Evolutionary conservation across 2,888 invertebrate genomes (phyloP), one percentile per base, ranked within the genome.

Genomic region (Nomada fabriciana): DNA sequence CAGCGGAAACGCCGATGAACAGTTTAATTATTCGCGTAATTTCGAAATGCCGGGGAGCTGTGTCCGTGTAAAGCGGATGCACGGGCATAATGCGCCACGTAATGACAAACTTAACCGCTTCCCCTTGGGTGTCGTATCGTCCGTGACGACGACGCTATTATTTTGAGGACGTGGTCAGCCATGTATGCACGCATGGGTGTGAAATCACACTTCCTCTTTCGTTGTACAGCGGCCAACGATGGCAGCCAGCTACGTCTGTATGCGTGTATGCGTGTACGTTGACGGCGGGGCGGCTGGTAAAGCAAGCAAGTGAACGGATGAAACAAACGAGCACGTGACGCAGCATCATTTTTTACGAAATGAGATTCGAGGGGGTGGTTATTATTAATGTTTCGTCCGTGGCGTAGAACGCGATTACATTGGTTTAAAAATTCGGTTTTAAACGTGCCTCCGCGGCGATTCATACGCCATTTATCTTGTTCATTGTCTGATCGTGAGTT

Each of bases 31-130:
- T 86, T 76, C 75, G 70, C 65, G 77, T 72, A 88, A 88, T 88
- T 75, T 76, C 76, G 73, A 85, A 87, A 87, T 73, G 71, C 78
- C 76, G 69, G 68, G 52, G 73, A 78, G 73, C 59, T 69, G 77
- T 67, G 63, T 71, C 75, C 25, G 13, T 76, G 69, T 47, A 60
- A 70, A 83, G 83, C 88, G 83, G 82, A 88, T 80, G 81, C 69
- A 63, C 64, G 78, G 75, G 55, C 80, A 83, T 88, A 89, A 87
- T 88, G 78, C 80, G 69, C 63, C 67, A 67, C 75, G 77, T 89
- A 89, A 89, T 85, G 87, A 82, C 83, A 80, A 89, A 86, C 89
- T 86, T 86, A 84, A 88, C 81, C 75, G 85, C 59, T 85, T 76
- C 88, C 88, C 83, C 89, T 47, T 76, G 87, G 77, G 85, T 83